phyloP scores from a whole-genome alignment of 2,797 vertebrate genomes.

The Rallus crepitans region DNA sequence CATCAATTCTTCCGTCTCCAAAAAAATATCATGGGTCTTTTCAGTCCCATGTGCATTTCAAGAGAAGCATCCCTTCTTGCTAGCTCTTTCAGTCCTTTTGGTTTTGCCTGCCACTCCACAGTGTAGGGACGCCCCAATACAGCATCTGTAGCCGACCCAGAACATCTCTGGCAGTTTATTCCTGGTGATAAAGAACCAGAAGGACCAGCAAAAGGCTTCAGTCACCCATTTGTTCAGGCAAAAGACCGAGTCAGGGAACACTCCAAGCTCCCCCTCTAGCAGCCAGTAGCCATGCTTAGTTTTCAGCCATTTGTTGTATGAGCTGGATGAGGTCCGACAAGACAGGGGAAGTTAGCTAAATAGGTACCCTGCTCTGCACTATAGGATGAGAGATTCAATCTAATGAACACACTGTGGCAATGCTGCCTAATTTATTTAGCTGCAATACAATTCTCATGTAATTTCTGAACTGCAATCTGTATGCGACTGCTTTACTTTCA shows the following conservation, averaged over 20 bases:
- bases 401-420: background rate
- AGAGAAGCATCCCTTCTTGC: background rate
- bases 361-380: background rate
- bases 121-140: background rate
- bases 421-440: background rate
- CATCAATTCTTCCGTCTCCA: background rate
- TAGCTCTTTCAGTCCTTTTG: background rate
- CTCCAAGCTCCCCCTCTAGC: background rate
- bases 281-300: background rate
- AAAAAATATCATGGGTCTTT: background rate
- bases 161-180: background rate
- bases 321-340: background rate
- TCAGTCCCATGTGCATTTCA: background rate
- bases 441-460: background rate
- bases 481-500: background rate
- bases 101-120: background rate
- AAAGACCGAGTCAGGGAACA: background rate
- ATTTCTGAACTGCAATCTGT: background rate
- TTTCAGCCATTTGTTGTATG: background rate
- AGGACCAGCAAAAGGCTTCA: background rate
- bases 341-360: background rate
- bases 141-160: background rate
- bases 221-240: background rate
- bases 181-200: background rate
- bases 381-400: background rate